Conservation (phyloP, 2,113 vertebrate genomes). For the Zingel zingel region DNA sequence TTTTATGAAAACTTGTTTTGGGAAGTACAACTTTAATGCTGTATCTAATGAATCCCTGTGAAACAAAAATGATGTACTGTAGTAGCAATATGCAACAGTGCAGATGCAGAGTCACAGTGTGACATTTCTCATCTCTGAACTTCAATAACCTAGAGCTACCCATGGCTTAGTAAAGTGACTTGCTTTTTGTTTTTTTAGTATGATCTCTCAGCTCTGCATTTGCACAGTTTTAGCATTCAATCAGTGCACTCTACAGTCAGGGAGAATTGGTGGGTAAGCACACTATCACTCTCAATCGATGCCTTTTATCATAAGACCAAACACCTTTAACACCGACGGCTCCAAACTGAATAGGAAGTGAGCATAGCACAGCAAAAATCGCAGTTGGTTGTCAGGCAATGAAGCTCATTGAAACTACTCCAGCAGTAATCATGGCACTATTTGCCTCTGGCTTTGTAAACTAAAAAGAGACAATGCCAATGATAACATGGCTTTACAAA, state of each 20-base stretch:
- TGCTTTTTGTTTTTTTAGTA: slow-evolving; percentile 39
- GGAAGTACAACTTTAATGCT: slow-evolving; percentile 65
- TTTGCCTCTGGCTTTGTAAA: slow-evolving; percentile 46
- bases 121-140: slow-evolving; percentile 46
- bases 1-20: slow-evolving; percentile 72
- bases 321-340: slow-evolving; percentile 53
- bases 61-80: slow-evolving; percentile 61
- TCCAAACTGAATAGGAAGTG: slow-evolving; percentile 64
- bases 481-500: slow-evolving; percentile 28
- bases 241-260: slow-evolving; percentile 41
- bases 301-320: slow-evolving; percentile 74
- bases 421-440: slow-evolving; percentile 39
- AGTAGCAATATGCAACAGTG: slow-evolving; percentile 35
- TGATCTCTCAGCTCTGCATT: slow-evolving; percentile 55
- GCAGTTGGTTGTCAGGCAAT: slow-evolving; percentile 51
- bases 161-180: slow-evolving; percentile 25
- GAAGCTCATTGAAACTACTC: slow-evolving; percentile 48
- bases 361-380: slow-evolving; percentile 38
- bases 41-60: slow-evolving; percentile 68
- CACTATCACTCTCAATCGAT: slow-evolving; percentile 70
- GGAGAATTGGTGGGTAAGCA: slow-evolving; percentile 71
- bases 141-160: slow-evolving; percentile 26
- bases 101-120: slow-evolving; percentile 29
- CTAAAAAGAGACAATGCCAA: slow-evolving; percentile 25
- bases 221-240: slow-evolving; percentile 59